Evolutionary conservation across 2,113 vertebrate genomes (phyloP).

Genomic region (Rousettus leschenaultii): DNA sequence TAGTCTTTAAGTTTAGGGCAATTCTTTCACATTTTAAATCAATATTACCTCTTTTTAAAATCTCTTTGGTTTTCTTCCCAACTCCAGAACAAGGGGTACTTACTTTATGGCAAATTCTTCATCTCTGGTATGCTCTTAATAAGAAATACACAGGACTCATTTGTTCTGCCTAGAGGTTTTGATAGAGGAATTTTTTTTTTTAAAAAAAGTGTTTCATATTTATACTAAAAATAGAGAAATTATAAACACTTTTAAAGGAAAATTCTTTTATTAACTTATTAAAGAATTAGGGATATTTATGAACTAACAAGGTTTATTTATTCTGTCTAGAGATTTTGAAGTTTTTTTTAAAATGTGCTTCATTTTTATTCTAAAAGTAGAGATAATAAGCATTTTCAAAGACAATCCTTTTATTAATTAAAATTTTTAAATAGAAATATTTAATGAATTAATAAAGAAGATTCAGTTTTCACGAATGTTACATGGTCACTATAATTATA

Average conservation of each 20-base stretch:
- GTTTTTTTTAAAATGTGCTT: not conserved
- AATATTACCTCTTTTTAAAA: slow-evolving; percentile 73
- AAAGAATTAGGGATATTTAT: too few species aligned
- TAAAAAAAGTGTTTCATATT: slow-evolving; percentile 16
- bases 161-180: slow-evolving; percentile 56
- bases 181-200: not conserved
- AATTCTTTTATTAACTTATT: slow-evolving; percentile 16
- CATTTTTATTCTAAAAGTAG: slow-evolving; percentile 47
- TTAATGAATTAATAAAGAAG: slow-evolving; percentile 28
- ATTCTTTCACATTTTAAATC: slow-evolving; percentile 74
- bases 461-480: not conserved
- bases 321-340: not conserved
- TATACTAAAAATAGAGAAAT: slow-evolving; percentile 24
- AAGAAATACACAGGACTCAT: slow-evolving; percentile 57
- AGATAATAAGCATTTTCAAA: slow-evolving; percentile 36
- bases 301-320: too few species aligned
- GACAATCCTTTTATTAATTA: slow-evolving; percentile 32
- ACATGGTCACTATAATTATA: not conserved
- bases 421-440: slow-evolving; percentile 44
- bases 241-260: slow-evolving; percentile 48
- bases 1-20: slow-evolving; percentile 62
- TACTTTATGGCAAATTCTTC: slow-evolving; percentile 64
- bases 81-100: slow-evolving; percentile 51
- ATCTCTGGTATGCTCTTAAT: slow-evolving; percentile 64
- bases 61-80: slow-evolving; percentile 72